phyloP scores from a whole-genome alignment of 2,113 vertebrate species.

The Apeltes quadracus region DNA sequence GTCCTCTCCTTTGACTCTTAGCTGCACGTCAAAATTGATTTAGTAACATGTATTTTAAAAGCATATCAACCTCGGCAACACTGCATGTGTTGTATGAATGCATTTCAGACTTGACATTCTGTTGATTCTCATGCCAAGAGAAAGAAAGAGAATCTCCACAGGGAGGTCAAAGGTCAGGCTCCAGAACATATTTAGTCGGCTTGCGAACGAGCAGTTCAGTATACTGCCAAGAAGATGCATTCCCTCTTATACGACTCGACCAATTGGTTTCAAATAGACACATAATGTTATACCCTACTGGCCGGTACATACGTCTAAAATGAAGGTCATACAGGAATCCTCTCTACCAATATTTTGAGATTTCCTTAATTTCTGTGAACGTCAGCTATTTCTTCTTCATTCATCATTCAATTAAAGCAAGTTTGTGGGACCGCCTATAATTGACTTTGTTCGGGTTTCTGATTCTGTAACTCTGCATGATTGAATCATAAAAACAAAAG shows the following conservation, averaged over 20 bases:
- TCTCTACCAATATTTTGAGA: neutral
- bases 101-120: conserved; percentile 25
- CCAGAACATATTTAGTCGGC: neutral
- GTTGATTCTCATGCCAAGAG: conserved; percentile 47
- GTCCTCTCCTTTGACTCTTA: conserved; percentile 5
- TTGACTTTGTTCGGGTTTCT: neutral
- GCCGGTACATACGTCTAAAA: neutral
- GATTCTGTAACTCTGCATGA: neutral
- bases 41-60: conserved; percentile 10
- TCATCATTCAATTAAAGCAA: too few species aligned
- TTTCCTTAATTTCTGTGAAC: neutral
- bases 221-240: neutral
- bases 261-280: conserved; percentile 4
- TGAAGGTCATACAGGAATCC: neutral
- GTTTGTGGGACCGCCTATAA: neutral
- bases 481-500: conserved; percentile 11
- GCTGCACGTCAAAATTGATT: conserved; percentile 39
- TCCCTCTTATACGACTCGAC: neutral
- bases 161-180: conserved; percentile 43
- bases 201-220: conserved; percentile 30
- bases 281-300: neutral
- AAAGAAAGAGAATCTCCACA: conserved; percentile 44
- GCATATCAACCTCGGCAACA: conserved; percentile 4
- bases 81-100: neutral
- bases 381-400: neutral